These are phyloP conservation scores for Crossaster papposus DNA, from an alignment of 53 echinoderm and acorn worm genomes.

Conservation along the genomic window DNA sequence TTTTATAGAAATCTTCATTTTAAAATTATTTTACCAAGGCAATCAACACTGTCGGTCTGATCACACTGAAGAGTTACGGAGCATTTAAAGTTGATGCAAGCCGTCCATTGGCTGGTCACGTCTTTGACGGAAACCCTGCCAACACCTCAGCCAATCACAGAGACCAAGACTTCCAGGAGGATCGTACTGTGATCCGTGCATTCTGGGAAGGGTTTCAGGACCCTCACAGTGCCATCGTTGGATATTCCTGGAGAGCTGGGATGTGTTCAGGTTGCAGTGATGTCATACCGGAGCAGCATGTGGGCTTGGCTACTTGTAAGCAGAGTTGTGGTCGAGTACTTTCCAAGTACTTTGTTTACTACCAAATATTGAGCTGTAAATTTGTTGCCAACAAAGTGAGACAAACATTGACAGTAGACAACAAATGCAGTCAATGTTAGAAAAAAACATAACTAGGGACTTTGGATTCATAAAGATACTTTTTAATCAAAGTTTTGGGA, in stretches of 20 bases:
- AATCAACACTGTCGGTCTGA: not conserved
- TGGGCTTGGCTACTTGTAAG: constrained; percentile 51
- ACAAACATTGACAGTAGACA: no score
- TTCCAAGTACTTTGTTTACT: not conserved
- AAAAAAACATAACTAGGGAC: no score
- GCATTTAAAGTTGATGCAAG: constrained; percentile 58
- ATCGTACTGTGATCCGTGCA: constrained; percentile 32
- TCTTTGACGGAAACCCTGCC: constrained; percentile 53
- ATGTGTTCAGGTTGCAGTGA: constrained; percentile 60
- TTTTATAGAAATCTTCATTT: not conserved
- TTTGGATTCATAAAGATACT: no score
- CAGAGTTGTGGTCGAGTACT: not conserved
- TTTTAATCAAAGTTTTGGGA: no score
- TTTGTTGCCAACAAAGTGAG: not conserved
- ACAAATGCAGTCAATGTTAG: no score
- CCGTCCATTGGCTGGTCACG: constrained; percentile 56
- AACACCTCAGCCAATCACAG: not conserved
- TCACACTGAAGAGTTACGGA: constrained; percentile 1
- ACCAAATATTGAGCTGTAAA: not conserved
- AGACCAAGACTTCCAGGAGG: constrained; percentile 62
- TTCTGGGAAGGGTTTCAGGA: constrained; percentile 70
- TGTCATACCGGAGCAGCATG: constrained; percentile 42
- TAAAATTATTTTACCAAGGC: not conserved
- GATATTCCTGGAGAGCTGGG: constrained; percentile 49
- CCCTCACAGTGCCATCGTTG: constrained; percentile 42